Percentiles rank a stretch among this genome's conserved stretches.
phyloP scores from a whole-genome alignment of 2,797 vertebrate genomes.

The Cossypha niveicapilla region DNA sequence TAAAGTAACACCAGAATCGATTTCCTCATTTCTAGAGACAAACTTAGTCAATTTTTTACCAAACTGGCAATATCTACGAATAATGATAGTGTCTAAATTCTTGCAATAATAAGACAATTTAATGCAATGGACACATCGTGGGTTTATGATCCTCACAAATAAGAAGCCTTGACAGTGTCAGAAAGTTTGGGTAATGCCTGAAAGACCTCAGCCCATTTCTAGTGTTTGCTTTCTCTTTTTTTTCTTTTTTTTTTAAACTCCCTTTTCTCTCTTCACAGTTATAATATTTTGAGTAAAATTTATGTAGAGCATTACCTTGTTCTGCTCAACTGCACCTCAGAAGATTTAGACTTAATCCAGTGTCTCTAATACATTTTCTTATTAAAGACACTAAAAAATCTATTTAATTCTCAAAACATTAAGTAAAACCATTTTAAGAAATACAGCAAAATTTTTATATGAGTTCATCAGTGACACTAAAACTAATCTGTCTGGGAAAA shows the following conservation, averaged over 20 bases:
- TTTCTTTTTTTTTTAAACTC: background rate
- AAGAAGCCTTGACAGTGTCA: background rate
- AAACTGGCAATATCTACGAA: background rate
- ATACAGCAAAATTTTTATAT: background rate
- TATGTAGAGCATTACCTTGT: background rate
- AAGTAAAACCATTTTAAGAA: background rate
- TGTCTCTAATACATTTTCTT: background rate
- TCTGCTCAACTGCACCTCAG: background rate
- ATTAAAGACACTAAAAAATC: background rate
- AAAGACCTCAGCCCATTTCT: background rate
- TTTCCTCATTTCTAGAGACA: background rate
- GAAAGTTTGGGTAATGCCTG: background rate
- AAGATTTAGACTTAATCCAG: background rate
- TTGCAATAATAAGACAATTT: background rate
- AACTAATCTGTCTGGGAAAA: background rate
- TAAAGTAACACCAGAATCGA: background rate
- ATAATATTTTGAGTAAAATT: background rate
- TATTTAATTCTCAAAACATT: background rate
- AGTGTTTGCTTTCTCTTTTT: background rate
- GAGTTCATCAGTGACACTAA: background rate
- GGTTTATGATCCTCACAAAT: background rate
- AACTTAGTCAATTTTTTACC: background rate
- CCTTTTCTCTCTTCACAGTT: background rate
- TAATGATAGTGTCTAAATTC: background rate
- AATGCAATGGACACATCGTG: background rate